These are phyloP conservation scores for Laupala kohalensis DNA, from an alignment of 1,140 invertebrate genomes.

Conservation along the genomic window DNA sequence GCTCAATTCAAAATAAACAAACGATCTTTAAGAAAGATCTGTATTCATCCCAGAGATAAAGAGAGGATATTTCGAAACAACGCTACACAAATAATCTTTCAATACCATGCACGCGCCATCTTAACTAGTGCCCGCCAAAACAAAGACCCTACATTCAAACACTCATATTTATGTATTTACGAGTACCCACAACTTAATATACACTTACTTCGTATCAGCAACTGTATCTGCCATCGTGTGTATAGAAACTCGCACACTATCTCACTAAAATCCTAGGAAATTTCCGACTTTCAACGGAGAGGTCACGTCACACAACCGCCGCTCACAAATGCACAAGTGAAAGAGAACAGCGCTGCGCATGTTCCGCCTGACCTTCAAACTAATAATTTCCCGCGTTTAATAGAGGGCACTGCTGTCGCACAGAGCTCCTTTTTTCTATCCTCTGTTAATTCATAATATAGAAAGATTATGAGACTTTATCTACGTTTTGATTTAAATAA, in stretches of 20 bases:
- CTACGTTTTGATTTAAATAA: too few species aligned
- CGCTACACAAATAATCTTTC: too few species aligned
- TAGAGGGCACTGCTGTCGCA: neutral
- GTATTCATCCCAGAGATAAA: too few species aligned
- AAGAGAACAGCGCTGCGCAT: conserved; percentile 11
- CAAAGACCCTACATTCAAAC: conserved; percentile 6
- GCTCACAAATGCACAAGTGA: conserved; percentile 9
- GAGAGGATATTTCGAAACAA: too few species aligned
- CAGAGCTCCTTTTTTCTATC: neutral
- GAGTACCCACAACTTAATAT: neutral
- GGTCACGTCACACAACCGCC: conserved; percentile 7
- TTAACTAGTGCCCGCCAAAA: conserved; percentile 12
- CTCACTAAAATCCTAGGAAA: neutral
- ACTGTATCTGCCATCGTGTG: conserved; percentile 11
- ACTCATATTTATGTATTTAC: conserved; percentile 5
- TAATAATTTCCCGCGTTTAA: conserved; percentile 11
- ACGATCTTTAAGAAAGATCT: too few species aligned
- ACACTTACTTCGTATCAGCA: conserved; percentile 12
- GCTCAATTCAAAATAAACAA: too few species aligned
- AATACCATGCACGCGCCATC: conserved; percentile 7
- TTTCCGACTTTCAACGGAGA: neutral
- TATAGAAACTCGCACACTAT: neutral
- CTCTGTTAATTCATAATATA: neutral
- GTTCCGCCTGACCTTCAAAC: conserved; percentile 10
- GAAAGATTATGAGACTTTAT: neutral